A percentile compares a stretch with the other conserved stretches of the same genome.
phyloP scores from a whole-genome alignment of 2,113 vertebrate species.

The Myodes glareolus region DNA sequence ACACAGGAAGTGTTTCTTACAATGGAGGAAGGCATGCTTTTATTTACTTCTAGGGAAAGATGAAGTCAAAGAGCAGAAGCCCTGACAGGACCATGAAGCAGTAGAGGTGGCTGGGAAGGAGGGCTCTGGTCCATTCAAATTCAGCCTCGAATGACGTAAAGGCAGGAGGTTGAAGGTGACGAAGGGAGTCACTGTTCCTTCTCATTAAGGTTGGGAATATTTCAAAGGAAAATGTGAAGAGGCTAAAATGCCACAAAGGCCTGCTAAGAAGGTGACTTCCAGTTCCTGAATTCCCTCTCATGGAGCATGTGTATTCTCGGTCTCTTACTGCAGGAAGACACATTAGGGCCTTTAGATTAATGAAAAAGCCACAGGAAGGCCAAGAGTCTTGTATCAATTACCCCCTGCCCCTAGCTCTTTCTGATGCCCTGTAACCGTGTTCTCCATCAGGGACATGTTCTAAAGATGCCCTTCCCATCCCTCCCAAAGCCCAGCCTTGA shows the following conservation, averaged over 20 bases:
- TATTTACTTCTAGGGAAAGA: neutral
- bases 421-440: rapidly evolving
- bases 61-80: neutral
- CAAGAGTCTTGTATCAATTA: neutral
- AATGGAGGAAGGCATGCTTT: neutral
- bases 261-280: no score
- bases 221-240: neutral
- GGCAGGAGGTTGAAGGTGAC: neutral
- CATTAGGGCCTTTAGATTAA: neutral
- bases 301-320: rapidly evolving
- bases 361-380: neutral
- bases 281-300: neutral
- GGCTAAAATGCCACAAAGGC: no score
- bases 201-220: neutral
- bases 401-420: no score
- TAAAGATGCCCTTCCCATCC: neutral
- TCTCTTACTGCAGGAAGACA: neutral
- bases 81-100: neutral
- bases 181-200: neutral
- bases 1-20: neutral
- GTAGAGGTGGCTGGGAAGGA: neutral
- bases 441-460: rapidly evolving
- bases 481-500: neutral
- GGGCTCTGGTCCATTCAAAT: neutral
- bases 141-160: neutral